Base-by-base conservation (phyloP, 2,888 invertebrate genomes). In the Pterobdella sp. region DNA sequence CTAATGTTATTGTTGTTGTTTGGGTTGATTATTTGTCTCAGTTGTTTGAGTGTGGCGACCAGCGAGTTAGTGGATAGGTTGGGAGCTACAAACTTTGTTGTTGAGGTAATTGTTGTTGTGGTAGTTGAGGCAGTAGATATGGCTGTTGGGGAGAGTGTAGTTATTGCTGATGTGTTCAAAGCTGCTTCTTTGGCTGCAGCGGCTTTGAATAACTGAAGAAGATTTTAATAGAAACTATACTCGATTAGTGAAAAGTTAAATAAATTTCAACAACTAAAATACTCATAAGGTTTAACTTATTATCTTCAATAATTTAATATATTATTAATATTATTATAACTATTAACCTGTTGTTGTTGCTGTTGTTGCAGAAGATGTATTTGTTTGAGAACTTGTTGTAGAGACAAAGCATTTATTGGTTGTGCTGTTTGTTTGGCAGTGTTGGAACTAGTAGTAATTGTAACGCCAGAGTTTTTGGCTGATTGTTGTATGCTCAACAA, bases 351-450 rank as follows among this genome's bases (percentile, higher is more conserved):
- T 29, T 73, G 66, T 29, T 31, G 52, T 35, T 70, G 74, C n/a
- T 37, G 65, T 52, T 74, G 74, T 29, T 65, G 74, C 26, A 71
- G 29, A 22, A 69, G 52, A 31, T 69, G 69, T 34, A 69, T 37
- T 52, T 71, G 74, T 32, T 36, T 42, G 10, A 52, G 36, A 22
- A 73, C 71, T 42, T 68, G 73, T 68, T 73, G 73, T 35, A 67
- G 29, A 29, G 63, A 29, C 22, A 56, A n/a, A 4, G 60, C n/a
- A 22, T 42, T 42, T 4, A 56, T 22, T 7, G 60, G 7, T 56
- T 56, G 60, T 4, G 71, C 29, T 10, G 32, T n/a, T 10, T 60
- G n/a, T 26, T 10, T 69, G 14, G 52, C 3, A 7, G 31, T 35
- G 49, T n/a, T 69, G 1, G 32, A 1, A 1, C 1, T 22, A 3